Base-by-base conservation (phyloP, 2,797 vertebrate species). In the Gallinago solitaria region DNA sequence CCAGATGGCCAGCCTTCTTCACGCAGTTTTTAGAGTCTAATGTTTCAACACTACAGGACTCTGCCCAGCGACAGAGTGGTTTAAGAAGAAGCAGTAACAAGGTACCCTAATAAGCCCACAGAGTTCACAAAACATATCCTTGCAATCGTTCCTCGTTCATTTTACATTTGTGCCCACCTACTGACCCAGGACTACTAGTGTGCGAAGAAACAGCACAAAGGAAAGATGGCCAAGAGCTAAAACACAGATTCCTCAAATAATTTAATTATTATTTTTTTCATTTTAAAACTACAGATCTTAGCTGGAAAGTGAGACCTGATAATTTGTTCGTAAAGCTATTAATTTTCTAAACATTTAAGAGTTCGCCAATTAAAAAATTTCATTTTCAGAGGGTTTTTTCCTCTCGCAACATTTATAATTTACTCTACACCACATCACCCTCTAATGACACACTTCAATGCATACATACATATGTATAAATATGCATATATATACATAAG, bases 161-260 rank as follows among this genome's bases (percentile, higher is more conserved):
- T 73, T 76, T 30, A 68, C 15, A 20, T n/a, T 12, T 59, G 10
- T n/a, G 65, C 13, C 27, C 45, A 80, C 56, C 64, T 68, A 37
- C 27, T 37, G 61, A 93, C 53, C 60, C 0, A 0, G 33, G 27
- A 65, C 59, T 78, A 70, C 35, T 9, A 80, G 11, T 0, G 0
- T 75, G 54, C 6, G 4, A 93, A 94, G 37, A 86, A 94, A 64
- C 13, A 68, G 59, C 64, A 84, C 37, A 63, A 70, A 23, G 24
- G 69, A 32, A 81, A 65, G 54, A 73, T 3, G 8, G 53, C 45
- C 64, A 83, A 80, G 35, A 89, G 74, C 5, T 43, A 67, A 84
- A 88, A 35, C 37, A 43, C 1, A 30, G 14, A 86, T 27, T 63
- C 21, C 56, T 65, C 18, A 50, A 64, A 24, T 51, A 32, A n/a